A percentile compares a stretch with the other conserved stretches of the same genome.
Conservation (phyloP, 2,797 vertebrate genomes). For the Anabacerthia variegaticeps region DNA sequence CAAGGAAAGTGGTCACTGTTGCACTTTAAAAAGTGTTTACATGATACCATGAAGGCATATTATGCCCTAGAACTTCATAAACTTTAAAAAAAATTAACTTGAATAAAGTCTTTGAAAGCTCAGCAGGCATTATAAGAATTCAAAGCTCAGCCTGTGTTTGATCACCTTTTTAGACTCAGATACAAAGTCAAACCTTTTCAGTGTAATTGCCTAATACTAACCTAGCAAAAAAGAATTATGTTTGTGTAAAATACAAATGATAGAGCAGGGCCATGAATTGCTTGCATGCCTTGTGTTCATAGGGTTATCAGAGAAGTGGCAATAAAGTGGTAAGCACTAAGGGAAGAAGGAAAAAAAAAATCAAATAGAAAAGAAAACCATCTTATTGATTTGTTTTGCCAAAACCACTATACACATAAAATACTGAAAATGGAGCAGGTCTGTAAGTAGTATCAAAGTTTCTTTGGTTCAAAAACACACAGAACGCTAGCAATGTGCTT, state of each 20-base stretch:
- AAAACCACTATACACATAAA: neutral
- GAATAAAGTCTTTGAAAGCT: neutral
- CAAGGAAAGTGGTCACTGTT: neutral
- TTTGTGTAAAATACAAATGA: neutral
- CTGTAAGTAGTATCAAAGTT: slow-evolving; percentile 14
- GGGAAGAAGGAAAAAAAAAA: neutral
- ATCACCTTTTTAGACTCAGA: neutral
- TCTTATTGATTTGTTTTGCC: slow-evolving; percentile 13
- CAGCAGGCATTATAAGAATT: neutral
- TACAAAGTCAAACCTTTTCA: neutral
- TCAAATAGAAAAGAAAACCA: neutral
- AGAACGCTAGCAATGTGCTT: slow-evolving; percentile 20
- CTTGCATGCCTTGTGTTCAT: neutral
- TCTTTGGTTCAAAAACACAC: slow-evolving; percentile 35
- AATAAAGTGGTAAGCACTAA: slow-evolving; percentile 4
- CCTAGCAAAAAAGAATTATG: neutral
- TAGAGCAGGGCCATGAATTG: neutral
- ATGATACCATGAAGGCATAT: neutral
- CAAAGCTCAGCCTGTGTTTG: neutral
- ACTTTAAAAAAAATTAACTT: neutral
- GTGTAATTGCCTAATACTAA: neutral
- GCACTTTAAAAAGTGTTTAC: slow-evolving; percentile 2
- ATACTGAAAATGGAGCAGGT: slow-evolving; percentile 1
- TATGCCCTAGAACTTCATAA: neutral
- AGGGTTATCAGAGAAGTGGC: neutral